A percentile compares a stretch with the other conserved stretches of the same genome.
These are phyloP conservation scores for Columba livia DNA, from an alignment of 2,113 vertebrate species.

Conservation along the genomic window DNA sequence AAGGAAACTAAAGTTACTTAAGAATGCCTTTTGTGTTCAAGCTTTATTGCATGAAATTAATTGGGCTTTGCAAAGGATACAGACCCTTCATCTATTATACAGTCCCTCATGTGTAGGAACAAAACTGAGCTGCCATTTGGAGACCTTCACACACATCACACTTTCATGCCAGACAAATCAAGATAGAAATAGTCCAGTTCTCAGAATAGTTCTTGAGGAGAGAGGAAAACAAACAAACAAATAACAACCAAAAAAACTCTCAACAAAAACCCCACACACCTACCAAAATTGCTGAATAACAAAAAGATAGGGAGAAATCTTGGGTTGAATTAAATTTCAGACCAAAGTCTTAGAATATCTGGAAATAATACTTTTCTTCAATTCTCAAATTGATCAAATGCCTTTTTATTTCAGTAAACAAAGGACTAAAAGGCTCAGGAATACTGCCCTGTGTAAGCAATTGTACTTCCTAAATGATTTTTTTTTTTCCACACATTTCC, in stretches of 20 bases:
- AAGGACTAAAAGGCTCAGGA: not conserved
- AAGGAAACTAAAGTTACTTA: not conserved
- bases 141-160: not conserved
- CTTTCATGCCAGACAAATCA: not conserved
- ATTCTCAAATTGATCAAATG: not conserved
- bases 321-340: not conserved
- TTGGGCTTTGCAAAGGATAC: not conserved
- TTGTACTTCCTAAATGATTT: not conserved
- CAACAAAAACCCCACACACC: too few relatives aligned
- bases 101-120: rapidly evolving
- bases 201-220: not conserved
- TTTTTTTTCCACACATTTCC: not conserved
- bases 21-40: not conserved
- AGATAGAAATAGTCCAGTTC: not conserved
- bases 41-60: not conserved
- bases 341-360: not conserved
- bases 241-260: too few relatives aligned
- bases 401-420: not conserved
- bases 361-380: not conserved
- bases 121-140: not conserved
- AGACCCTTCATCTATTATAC: not conserved
- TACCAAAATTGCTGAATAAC: not conserved
- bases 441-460: not conserved
- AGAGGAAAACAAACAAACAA: not conserved
- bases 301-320: not conserved